phyloP scores from a whole-genome alignment of 2,797 vertebrate species.

The Lophotriccus pileatus region DNA sequence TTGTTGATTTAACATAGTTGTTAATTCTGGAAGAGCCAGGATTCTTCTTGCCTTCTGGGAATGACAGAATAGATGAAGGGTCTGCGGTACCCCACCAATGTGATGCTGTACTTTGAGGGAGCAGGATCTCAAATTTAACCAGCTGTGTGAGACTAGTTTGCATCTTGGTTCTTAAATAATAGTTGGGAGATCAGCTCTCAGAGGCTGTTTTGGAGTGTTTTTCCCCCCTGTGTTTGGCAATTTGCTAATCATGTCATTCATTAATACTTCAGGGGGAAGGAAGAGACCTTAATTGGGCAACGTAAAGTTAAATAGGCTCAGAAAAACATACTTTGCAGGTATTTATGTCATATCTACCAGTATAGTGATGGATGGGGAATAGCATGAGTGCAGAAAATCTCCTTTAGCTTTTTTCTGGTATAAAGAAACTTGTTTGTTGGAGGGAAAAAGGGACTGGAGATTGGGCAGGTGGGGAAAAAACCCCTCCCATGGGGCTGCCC shows the following conservation, averaged over 20 bases:
- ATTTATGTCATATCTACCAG: not conserved
- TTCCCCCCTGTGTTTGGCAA: not conserved
- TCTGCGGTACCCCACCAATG: rapidly evolving
- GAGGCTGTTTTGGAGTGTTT: not conserved
- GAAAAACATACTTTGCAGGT: not conserved
- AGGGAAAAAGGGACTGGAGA: not conserved
- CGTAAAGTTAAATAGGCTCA: not conserved
- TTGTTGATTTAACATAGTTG: slow-evolving; percentile 15
- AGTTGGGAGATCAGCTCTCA: not conserved
- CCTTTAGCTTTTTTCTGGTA: not conserved
- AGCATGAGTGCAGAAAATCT: not conserved
- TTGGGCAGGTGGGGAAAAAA: not conserved
- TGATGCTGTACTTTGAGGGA: not conserved
- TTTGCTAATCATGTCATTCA: not conserved
- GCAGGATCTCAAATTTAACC: not conserved
- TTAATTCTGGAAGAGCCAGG: not conserved
- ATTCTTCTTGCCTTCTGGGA: not conserved
- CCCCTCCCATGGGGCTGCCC: not conserved
- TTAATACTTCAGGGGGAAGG: not conserved
- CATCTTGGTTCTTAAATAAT: not conserved
- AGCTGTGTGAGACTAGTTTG: not conserved
- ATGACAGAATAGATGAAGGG: not conserved
- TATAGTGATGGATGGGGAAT: not conserved
- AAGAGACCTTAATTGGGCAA: not conserved
- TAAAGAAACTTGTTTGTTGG: not conserved